Base-by-base conservation (phyloP, 2,797 vertebrate species). In the Leptoclinus maculatus region DNA sequence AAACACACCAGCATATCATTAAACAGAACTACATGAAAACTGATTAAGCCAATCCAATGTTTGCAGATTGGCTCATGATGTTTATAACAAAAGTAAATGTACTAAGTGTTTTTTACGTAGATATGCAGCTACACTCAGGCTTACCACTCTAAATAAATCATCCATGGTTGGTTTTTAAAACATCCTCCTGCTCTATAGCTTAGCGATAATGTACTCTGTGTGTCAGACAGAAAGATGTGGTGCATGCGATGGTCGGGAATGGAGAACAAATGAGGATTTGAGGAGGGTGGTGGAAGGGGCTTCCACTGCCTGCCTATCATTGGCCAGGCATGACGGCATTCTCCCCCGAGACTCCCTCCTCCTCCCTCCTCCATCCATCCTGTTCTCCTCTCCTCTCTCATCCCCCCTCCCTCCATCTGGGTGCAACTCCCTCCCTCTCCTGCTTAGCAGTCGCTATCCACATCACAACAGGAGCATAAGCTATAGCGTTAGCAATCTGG, bases 321-420 rank as follows among this genome's bases (percentile, higher is more conserved):
- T 99, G 98, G 97, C 90, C 95, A 94, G 92, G 87, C 92, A 98
- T 99, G 95, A 99, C 98, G 87, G 92, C 98, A 96, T 96, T 94
- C 84, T 96, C 95, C 95, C 93, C 80, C 0, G 95, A 96, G 97
- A 94, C 90, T 82, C 89, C 91, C 88, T 81, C 83, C 74, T 81
- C 83, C 90, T 82, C 89, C 91, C 88, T 81, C 83, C 74, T 81
- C 83, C 82, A 71, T 79, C 89, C 87, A 74, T 91, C 93, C 92
- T 88, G 57, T 70, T 76, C 75, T 87, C 91, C 88, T 89, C 90
- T 88, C 81, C 76, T 76, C 73, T 85, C 88, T 79, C 87, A 80
- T 79, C 82, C 79, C 78, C 79, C 82, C 88, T 90, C 93, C 94
- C 93, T 93, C 84, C 93, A 91, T 95, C 88, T 84, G 82, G 67